These are phyloP conservation scores for Zaprionus bogoriensis DNA, from an alignment of 2,888 invertebrate species.

Conservation along the genomic window DNA sequence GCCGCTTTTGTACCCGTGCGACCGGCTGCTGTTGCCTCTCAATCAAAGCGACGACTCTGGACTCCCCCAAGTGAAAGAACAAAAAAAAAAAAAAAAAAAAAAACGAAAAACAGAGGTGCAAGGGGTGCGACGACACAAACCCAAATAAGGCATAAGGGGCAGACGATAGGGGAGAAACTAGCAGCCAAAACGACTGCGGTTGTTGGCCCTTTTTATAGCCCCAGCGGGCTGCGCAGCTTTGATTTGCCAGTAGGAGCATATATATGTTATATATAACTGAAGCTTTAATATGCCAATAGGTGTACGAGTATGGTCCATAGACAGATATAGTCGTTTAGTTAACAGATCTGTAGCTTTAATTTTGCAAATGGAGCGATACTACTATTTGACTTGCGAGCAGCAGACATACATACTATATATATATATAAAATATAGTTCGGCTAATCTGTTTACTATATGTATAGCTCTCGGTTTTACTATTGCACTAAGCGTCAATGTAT, in stretches of 20 bases:
- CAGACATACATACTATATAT: too few relatives aligned
- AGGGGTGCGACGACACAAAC: neutral
- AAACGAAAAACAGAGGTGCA: neutral
- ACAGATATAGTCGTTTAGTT: too few relatives aligned
- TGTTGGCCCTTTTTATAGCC: conserved; percentile 64
- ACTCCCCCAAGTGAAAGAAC: conserved; percentile 50
- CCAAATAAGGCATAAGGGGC: conserved; percentile 47
- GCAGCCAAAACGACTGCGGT: conserved; percentile 52
- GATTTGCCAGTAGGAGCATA: conserved; percentile 21
- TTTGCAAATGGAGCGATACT: too few relatives aligned
- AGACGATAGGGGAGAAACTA: conserved; percentile 49
- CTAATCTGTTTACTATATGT: too few relatives aligned
- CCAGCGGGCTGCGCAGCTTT: conserved; percentile 36
- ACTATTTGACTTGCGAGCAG: too few relatives aligned
- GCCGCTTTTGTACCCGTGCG: conserved; percentile 49
- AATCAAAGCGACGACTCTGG: conserved; percentile 64
- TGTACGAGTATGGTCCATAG: too few relatives aligned
- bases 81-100: conserved; percentile 2
- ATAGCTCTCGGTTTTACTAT: too few relatives aligned
- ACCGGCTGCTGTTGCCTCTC: conserved; percentile 52
- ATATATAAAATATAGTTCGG: too few relatives aligned
- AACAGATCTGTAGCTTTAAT: too few relatives aligned
- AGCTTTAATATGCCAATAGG: neutral
- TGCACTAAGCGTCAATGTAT: too few relatives aligned
- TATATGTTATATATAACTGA: neutral